Evolutionary conservation across 2,113 vertebrate species (phyloP), one percentile per base, ranked within the genome.

Genomic region (Oryzias woworae): DNA sequence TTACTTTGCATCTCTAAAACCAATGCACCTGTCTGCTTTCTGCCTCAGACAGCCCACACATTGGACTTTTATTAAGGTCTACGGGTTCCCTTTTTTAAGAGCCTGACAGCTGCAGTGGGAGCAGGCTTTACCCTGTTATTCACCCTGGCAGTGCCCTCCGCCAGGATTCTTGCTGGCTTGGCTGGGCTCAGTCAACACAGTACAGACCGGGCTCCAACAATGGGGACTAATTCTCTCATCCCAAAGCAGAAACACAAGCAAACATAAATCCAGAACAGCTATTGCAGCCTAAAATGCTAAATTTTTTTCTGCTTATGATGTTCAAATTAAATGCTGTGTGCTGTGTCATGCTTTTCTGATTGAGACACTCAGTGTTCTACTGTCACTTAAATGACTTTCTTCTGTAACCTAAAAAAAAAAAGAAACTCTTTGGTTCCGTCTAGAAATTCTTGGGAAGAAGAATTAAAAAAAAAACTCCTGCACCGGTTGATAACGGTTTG

Each of bases 81-180:
- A 60, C 47, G 44, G 66, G 71, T 61, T 69, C 66, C 72, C 82
- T 88, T 58, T 88, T 48, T 71, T 65, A 51, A 73, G 58, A 74
- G 58, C 7, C 76, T 75, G 88, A 87, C 81, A 87, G 75, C 82
- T 88, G 83, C 80, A 56, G 60, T 61, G 77, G 82, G 82, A 83
- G 73, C 72, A 72, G 77, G 71, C 81, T 73, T 65, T 50, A 55
- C 81, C 76, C 66, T 65, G 62, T 66, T 59, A 59, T 80, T 84
- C 66, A 77, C 64, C 50, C 76, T 80, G 80, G 75, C 70, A 67
- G 51, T 8, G 65, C 50, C 62, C 72, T 4, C 55, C 80, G 86
- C 87, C 87, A 84, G 74, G 57, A 76, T 52, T 20, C 75, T 78
- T 72, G 53, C 71, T 67, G 71, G 66, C 68, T 69, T 44, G 49